Evolutionary conservation across 2,888 invertebrate genomes (phyloP), one percentile per base, ranked within the genome.

Genomic region (Orthosia cruda): DNA sequence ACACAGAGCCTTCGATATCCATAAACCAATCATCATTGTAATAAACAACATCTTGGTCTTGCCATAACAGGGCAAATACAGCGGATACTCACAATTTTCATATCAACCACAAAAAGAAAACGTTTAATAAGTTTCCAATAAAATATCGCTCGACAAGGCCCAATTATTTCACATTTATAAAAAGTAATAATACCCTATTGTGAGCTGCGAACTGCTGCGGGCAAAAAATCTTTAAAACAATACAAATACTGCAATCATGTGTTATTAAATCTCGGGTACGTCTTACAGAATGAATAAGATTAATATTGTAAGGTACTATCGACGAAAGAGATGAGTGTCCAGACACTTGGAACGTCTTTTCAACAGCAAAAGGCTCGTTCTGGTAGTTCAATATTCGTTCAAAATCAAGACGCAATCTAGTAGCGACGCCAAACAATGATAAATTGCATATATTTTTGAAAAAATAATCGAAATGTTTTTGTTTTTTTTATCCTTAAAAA

Each of bases 191-290:
- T 63, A 77, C 23, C 15, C 45, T 47, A 65, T 74, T 81, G 64
- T 55, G 57, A 66, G 65, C 47, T 62, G 15, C 57, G 16, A 47
- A 50, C 3, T 16, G 79, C 75, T 72, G 26, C 16, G 64, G 78
- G 85, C 74, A 63, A 77, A 81, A 66, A 70, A 57, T 16, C 59
- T 61, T 75, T 57, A 70, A 81, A 76, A 87, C 77, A 82, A 85
- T 85, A 74, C 81, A 81, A 59, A 76, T 74, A 70, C 63, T 64
- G 77, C 74, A 70, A 87, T 85, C 71, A 82, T 64, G 73, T 75
- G 54, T 71, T 77, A 79, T 85, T 85, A 87, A 86, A 84, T 71
- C 74, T 73, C 54, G 7, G 49, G 32, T 70, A 61, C 16, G 26
- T 45, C 54, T 47, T 40, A 40, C 18, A n/a, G 61, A 58, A 40